These are phyloP conservation scores for Dolichopus griseipennis DNA, from an alignment of 2,888 invertebrate species.

Conservation along the genomic window DNA sequence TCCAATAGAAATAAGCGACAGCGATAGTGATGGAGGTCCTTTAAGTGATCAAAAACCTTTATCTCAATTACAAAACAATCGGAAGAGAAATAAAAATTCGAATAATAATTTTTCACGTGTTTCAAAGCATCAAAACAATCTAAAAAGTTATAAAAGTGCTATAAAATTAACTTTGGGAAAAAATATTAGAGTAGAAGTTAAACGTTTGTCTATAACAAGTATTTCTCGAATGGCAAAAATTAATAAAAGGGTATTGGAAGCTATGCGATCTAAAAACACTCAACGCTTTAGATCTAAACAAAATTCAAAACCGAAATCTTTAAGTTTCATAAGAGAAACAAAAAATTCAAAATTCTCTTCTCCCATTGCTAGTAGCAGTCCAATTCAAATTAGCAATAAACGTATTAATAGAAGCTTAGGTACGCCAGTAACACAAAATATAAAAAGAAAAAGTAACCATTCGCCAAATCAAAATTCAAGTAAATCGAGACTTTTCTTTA, in stretches of 20 bases:
- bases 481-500: background rate
- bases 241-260: no score
- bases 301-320: background rate
- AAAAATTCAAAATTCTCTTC: background rate
- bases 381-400: background rate
- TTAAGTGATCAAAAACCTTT: background rate
- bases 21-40: background rate
- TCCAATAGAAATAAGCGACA: background rate
- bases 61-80: background rate
- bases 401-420: background rate
- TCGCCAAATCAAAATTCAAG: background rate
- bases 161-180: background rate
- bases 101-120: background rate
- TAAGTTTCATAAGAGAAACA: background rate
- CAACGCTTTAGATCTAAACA: no score
- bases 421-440: background rate
- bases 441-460: background rate
- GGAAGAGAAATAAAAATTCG: background rate
- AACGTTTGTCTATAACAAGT: background rate
- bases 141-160: background rate
- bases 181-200: background rate
- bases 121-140: background rate
- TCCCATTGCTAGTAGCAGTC: background rate
- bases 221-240: background rate
- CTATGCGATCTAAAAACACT: background rate